Evolutionary conservation across 2,113 vertebrate genomes (phyloP).

Genomic region (Malaclemys terrapin): DNA sequence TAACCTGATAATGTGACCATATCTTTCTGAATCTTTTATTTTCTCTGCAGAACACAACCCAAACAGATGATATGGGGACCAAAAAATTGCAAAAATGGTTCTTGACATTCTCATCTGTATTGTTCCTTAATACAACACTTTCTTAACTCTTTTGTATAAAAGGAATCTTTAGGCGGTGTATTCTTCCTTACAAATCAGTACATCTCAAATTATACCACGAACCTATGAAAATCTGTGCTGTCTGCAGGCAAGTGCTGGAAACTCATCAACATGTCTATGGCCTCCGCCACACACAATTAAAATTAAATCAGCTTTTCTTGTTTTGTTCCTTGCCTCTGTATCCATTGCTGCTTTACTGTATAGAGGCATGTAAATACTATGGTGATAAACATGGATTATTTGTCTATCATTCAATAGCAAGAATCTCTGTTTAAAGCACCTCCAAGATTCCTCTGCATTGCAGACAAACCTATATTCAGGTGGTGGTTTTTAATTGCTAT

Average conservation of each 20-base stretch:
- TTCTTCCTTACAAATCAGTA: neutral
- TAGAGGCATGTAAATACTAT: constrained; percentile 21
- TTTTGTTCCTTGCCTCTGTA: neutral
- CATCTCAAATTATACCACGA: neutral
- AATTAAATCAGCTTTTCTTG: neutral
- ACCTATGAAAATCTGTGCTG: neutral
- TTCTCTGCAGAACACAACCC: neutral
- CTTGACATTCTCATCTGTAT: neutral
- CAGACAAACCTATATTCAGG: neutral
- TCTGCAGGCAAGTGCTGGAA: neutral
- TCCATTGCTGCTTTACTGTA: neutral
- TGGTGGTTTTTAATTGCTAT: neutral
- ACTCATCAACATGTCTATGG: neutral
- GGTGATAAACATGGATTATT: neutral
- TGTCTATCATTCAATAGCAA: neutral
- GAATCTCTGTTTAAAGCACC: neutral
- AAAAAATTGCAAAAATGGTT: accelerated
- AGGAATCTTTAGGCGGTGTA: neutral
- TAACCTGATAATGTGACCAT: neutral
- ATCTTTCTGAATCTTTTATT: neutral
- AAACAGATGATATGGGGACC: neutral
- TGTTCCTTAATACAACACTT: neutral
- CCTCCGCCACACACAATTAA: neutral
- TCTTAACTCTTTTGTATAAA: neutral
- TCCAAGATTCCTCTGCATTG: neutral